Evolutionary conservation across 2,888 invertebrate genomes (phyloP).

Genomic region (Caenorhabditis sp.): DNA sequence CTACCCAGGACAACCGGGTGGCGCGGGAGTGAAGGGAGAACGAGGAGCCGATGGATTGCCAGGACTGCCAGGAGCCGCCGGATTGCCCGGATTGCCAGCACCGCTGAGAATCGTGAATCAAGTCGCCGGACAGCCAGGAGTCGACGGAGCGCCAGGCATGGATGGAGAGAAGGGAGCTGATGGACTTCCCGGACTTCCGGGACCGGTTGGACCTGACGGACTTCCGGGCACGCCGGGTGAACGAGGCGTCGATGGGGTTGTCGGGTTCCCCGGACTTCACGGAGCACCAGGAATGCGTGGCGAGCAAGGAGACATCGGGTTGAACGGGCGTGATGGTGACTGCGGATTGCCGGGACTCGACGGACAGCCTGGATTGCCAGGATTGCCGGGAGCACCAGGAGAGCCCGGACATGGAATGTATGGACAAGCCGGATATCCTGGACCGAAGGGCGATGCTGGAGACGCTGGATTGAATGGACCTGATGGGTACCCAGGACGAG

Average conservation of each 20-base stretch:
- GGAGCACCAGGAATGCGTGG: constrained; percentile 60
- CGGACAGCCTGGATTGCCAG: constrained; percentile 55
- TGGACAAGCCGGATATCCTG: constrained; percentile 59
- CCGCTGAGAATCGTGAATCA: constrained; percentile 34
- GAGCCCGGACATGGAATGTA: constrained; percentile 57
- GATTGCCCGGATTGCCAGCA: constrained; percentile 50
- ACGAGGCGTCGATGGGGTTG: constrained; percentile 48
- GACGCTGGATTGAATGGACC: constrained; percentile 56
- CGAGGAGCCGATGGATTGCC: constrained; percentile 55
- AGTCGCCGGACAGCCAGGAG: constrained; percentile 44
- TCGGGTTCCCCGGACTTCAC: constrained; percentile 61
- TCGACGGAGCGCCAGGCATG: constrained; percentile 55
- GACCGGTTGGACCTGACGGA: constrained; percentile 63
- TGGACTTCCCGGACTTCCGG: constrained; percentile 58
- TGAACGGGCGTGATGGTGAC: constrained; percentile 59
- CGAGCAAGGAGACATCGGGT: constrained; percentile 55
- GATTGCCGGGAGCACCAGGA: constrained; percentile 58
- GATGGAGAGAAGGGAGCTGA: constrained; percentile 55
- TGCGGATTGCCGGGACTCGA: constrained; percentile 55
- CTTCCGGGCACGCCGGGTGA: constrained; percentile 59
- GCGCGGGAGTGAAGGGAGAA: constrained; percentile 48
- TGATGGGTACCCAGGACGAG: constrained; percentile 63
- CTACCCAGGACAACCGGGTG: constrained; percentile 48
- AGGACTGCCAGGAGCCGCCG: constrained; percentile 56
- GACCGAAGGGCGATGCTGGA: constrained; percentile 59